Conservation (phyloP, 2,113 vertebrate genomes). For the Cyprinus carpio region DNA sequence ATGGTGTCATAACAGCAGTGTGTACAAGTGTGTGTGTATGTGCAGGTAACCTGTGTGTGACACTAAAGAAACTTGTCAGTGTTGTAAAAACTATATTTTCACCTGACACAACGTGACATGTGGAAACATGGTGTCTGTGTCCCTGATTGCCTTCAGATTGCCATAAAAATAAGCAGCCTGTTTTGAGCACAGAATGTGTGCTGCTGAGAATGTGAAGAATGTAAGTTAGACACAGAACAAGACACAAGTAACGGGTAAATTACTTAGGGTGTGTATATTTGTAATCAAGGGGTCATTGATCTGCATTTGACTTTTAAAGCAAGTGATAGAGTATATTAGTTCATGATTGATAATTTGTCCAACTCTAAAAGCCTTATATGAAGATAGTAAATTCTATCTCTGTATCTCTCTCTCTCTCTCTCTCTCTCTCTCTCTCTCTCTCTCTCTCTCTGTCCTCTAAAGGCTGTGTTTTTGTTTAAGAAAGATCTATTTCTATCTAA, state of each 20-base stretch:
- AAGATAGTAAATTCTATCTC: background rate
- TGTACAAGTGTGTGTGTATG: slow-evolving; percentile 14
- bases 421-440: background rate
- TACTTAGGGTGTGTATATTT: background rate
- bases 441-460: background rate
- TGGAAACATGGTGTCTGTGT: background rate
- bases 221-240: background rate
- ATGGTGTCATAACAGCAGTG: slow-evolving; percentile 12
- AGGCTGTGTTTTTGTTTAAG: slow-evolving; percentile 7
- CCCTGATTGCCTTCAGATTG: background rate
- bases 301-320: background rate
- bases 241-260: background rate
- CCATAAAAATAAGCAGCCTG: too few relatives aligned
- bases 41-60: background rate
- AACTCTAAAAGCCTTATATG: background rate
- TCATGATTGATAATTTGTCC: background rate
- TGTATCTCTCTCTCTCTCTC: background rate
- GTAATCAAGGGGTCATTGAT: background rate
- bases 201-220: background rate
- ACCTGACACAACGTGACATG: slow-evolving; percentile 2
- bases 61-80: background rate
- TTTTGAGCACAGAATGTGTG: too few relatives aligned
- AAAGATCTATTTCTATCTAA: background rate
- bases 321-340: background rate
- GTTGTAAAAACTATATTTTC: slow-evolving; percentile 31